Base-by-base conservation (phyloP, 53 echinoderm and acorn worm genomes). In the Crossaster papposus region DNA sequence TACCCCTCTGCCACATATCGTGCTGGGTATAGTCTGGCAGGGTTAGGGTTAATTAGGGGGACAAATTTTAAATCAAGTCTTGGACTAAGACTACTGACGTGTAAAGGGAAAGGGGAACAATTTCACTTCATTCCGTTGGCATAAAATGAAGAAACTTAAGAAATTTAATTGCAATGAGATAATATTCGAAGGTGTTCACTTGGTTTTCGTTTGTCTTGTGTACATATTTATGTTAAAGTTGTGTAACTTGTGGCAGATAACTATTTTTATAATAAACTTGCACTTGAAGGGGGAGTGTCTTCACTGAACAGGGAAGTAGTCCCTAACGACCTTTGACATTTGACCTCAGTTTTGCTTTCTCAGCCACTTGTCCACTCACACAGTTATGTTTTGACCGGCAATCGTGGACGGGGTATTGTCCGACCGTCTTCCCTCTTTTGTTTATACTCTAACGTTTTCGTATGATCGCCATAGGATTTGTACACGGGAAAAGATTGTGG, bases 201-300 rank as follows among this genome's bases (percentile, higher is more conserved):
- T n/a, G 0, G 7, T 73, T 73, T 73, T 30, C 14, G 35, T 73
- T 15, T 73, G 14, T 73, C 23, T 33, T 33, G 35, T 33, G 77
- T 77, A 77, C 35, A 38, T 77, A 38, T 38, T n/a, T 77, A 26
- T 58, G 68, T 68, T 44, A 11, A 10, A 1, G 28, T 28, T n/a
- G 68, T 68, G 68, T 68, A 68, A 68, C 68, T 68, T 68, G 17
- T 11, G 68, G 68, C 68, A 23, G 68, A 68, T 68, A 23, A 68
- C 4, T 68, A 68, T 68, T 68, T 68, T 68, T 68, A 28, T 28
- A 68, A 68, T 26, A 26, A 68, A 26, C 10, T 68, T 26, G 68
- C 28, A 24, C 24, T 68, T 6, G 17, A 58, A 18, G 22, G 58
- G 58, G 17, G 22, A 58, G 22, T 58, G 15, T 4, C 22, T 15